Evolutionary conservation across 1,140 invertebrate genomes (phyloP).

Genomic region (Dinothrombium tinctorium): DNA sequence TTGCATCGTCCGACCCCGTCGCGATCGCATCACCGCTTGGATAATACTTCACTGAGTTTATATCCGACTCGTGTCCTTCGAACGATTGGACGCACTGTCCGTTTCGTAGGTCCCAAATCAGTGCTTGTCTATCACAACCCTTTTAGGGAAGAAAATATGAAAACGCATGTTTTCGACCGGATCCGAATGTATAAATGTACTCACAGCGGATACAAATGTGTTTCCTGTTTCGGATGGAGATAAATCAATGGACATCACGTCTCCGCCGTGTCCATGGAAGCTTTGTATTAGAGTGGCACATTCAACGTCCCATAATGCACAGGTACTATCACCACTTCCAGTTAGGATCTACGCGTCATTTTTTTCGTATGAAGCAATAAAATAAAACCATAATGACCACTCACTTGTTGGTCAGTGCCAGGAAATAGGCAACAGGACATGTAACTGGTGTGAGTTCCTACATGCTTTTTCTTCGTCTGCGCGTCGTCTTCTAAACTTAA

Average conservation of each 20-base stretch:
- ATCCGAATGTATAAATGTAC: conserved; percentile 14
- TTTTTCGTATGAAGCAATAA: neutral
- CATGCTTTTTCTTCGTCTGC: conserved; percentile 71
- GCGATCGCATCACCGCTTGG: conserved; percentile 97
- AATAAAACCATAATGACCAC: neutral
- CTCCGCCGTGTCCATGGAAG: conserved; percentile 88
- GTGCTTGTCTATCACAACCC: conserved; percentile 88
- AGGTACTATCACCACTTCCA: conserved; percentile 92
- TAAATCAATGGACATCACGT: conserved; percentile 92
- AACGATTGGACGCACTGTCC: conserved; percentile 96
- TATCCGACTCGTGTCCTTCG: conserved; percentile 93
- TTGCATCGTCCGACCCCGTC: conserved; percentile 92
- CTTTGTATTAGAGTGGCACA: conserved; percentile 88
- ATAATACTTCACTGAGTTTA: conserved; percentile 94
- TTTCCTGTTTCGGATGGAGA: conserved; percentile 92
- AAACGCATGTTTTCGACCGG: neutral
- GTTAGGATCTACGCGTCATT: conserved; percentile 49
- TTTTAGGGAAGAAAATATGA: conserved; percentile 20
- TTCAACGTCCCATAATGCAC: conserved; percentile 97
- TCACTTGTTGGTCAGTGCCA: conserved; percentile 88
- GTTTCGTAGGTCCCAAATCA: conserved; percentile 97
- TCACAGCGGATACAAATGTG: conserved; percentile 88
- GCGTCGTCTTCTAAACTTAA: conserved; percentile 81
- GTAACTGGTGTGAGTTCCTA: conserved; percentile 87
- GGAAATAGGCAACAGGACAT: conserved; percentile 95